A percentile compares a stretch with the other conserved stretches of the same genome.
Conservation (phyloP, 2,797 vertebrate species). For the Phyllotis vaccarum region DNA sequence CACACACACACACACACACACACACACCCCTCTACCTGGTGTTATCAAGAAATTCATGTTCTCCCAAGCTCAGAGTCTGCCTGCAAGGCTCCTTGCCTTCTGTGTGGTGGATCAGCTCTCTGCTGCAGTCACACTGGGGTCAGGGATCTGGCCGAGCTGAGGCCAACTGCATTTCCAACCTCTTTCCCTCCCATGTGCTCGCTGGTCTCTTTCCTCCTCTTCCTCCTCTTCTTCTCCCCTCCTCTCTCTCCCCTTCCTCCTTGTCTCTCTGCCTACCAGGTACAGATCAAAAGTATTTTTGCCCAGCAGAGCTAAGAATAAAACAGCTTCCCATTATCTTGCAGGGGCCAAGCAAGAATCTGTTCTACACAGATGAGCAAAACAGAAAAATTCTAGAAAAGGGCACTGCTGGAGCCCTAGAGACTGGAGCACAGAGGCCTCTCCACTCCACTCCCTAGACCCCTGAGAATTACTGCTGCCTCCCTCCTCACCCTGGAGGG, state of each 20-base stretch:
- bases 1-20: not conserved
- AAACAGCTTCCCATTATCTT: not conserved
- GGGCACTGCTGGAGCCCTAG: not conserved
- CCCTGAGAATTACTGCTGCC: not conserved
- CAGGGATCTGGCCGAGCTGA: not conserved
- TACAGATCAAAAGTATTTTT: not conserved
- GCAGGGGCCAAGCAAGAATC: not conserved
- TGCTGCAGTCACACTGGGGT: not conserved
- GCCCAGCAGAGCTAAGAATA: not conserved
- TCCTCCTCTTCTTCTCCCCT: not conserved
- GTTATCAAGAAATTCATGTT: not conserved
- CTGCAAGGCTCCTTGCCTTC: not conserved
- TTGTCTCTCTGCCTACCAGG: fast-evolving
- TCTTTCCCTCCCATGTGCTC: not conserved
- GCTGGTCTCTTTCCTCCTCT: too few relatives aligned
- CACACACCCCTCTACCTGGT: not conserved
- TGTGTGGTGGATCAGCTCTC: not conserved
- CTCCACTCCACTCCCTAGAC: not conserved
- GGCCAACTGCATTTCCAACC: not conserved
- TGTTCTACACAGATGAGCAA: not conserved
- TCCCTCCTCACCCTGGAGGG: fast-evolving
- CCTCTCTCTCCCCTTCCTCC: too few relatives aligned
- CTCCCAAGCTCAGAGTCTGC: not conserved
- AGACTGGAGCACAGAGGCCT: not conserved
- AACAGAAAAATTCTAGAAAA: not conserved